These are phyloP conservation scores for Littorina saxatilis DNA, from an alignment of 1,140 invertebrate species.

Conservation along the genomic window DNA sequence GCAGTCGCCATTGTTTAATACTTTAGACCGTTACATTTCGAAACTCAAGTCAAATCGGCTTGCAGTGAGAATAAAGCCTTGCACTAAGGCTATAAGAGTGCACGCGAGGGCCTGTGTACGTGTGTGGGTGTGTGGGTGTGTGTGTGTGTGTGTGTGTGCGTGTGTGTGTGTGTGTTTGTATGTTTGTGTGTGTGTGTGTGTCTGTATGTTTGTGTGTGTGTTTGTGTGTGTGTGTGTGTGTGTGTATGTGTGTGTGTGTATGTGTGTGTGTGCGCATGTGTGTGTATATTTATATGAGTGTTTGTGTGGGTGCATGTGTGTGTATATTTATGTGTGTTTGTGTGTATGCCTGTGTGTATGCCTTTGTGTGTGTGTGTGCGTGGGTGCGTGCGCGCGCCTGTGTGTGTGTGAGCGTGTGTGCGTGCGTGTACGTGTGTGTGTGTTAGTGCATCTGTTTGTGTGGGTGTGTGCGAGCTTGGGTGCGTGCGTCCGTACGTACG, in stretches of 20 bases:
- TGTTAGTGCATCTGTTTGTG: neutral
- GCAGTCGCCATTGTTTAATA: too few species aligned
- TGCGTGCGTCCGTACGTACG: too few species aligned
- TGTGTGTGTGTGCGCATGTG: slow-evolving; percentile 18
- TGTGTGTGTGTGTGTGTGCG: too few species aligned
- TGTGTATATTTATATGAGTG: neutral
- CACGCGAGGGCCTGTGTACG: too few species aligned
- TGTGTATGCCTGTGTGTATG: slow-evolving; percentile 1
- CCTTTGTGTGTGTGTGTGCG: neutral
- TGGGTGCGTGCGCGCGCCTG: neutral
- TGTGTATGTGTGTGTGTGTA: slow-evolving; percentile 31
- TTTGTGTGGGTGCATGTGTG: neutral
- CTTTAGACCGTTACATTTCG: too few species aligned
- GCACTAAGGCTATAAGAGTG: too few species aligned
- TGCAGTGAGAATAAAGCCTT: too few species aligned
- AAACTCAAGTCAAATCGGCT: too few species aligned
- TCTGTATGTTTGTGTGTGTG: slow-evolving; percentile 30
- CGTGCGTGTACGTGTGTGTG: slow-evolving; percentile 16
- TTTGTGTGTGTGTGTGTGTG: slow-evolving; percentile 30
- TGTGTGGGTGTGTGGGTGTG: too few species aligned
- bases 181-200: slow-evolving; percentile 32
- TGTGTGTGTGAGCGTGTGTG: slow-evolving; percentile 9
- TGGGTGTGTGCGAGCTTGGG: neutral
- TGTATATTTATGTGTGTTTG: neutral
- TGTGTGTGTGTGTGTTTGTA: slow-evolving; percentile 21